These are phyloP conservation scores for Ruditapes philippinarum DNA, from an alignment of 1,140 invertebrate species.

Conservation along the genomic window DNA sequence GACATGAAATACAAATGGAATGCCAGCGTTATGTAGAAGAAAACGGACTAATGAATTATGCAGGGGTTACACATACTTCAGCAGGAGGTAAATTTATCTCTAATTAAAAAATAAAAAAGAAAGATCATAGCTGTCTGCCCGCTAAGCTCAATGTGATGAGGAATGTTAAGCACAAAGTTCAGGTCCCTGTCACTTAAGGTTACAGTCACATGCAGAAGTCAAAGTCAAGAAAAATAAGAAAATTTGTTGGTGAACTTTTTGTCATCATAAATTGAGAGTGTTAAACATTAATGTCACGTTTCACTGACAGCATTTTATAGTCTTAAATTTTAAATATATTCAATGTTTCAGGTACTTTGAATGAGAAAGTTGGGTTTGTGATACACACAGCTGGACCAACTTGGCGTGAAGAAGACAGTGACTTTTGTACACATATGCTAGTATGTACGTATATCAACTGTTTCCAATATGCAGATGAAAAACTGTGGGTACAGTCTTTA, in stretches of 20 bases:
- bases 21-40: conserved; percentile 64
- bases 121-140: too few species aligned
- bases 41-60: conserved; percentile 57
- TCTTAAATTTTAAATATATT: too few species aligned
- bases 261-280: too few species aligned
- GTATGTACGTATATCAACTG: conserved; percentile 74
- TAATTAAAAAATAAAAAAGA: too few species aligned
- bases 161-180: too few species aligned
- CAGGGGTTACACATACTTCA: conserved; percentile 71
- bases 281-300: too few species aligned
- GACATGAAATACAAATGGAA: conserved; percentile 57
- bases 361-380: conserved; percentile 62
- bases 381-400: conserved; percentile 69
- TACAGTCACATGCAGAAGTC: too few species aligned
- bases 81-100: conserved; percentile 72
- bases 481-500: conserved; percentile 67
- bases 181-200: too few species aligned
- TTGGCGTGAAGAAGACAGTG: conserved; percentile 66
- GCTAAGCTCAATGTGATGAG: too few species aligned
- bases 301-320: too few species aligned
- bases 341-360: conserved; percentile 24
- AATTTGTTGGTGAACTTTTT: too few species aligned
- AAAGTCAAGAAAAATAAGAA: too few species aligned
- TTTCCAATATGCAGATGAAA: conserved; percentile 70
- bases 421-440: conserved; percentile 66